Evolutionary conservation across 2,888 invertebrate genomes (phyloP).

Genomic region (Lasiommata megera): DNA sequence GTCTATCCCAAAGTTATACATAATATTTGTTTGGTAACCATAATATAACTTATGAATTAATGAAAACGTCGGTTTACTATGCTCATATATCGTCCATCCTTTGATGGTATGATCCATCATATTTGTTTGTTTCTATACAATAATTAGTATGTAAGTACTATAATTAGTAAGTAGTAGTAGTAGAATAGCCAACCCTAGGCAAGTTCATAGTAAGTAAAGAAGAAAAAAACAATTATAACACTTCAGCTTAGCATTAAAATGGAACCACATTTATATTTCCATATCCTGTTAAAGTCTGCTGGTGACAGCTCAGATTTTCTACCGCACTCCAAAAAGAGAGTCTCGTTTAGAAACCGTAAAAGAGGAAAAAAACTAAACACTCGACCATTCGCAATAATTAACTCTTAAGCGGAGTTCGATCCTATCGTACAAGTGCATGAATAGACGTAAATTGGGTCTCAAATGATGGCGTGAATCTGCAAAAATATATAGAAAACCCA

Average conservation of each 20-base stretch:
- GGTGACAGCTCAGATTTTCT: background rate
- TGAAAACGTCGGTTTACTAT: too few species aligned
- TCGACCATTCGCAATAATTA: background rate
- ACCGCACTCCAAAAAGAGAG: background rate
- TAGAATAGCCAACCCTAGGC: background rate
- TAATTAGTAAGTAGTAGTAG: too few species aligned
- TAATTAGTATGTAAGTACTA: too few species aligned
- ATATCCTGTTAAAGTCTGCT: slow-evolving; percentile 6
- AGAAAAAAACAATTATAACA: background rate
- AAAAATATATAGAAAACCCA: background rate
- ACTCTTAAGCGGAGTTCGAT: background rate
- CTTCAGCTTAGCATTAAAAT: background rate
- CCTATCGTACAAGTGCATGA: background rate
- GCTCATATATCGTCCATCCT: too few species aligned
- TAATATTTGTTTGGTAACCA: too few species aligned
- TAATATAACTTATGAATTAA: too few species aligned
- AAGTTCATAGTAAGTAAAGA: too few species aligned
- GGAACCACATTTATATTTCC: background rate
- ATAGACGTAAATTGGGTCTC: background rate
- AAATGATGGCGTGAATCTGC: background rate
- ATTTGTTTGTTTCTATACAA: too few species aligned
- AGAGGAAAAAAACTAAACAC: slow-evolving; percentile 1
- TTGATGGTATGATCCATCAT: too few species aligned
- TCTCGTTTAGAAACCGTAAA: background rate
- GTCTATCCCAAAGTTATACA: too few species aligned